phyloP scores from a whole-genome alignment of 2,113 vertebrate species.

The Syngnathus floridae region DNA sequence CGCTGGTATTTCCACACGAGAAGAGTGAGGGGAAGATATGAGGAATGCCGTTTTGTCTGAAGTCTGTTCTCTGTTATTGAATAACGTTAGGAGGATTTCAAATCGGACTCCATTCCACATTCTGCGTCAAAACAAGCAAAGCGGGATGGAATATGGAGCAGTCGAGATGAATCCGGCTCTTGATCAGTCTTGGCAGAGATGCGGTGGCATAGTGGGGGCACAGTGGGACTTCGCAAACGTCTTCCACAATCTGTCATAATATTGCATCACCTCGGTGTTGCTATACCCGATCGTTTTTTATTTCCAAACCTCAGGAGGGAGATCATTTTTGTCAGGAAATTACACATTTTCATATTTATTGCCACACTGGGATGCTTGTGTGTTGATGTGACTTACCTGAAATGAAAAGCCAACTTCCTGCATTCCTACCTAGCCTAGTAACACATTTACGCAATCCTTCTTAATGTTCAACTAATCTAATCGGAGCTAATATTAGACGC shows the following conservation, averaged over 20 bases:
- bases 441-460: constrained; percentile 24
- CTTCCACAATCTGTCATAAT: constrained; percentile 60
- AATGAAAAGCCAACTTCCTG: constrained; percentile 3
- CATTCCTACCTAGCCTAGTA: background rate
- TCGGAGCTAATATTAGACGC: constrained; percentile 11
- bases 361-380: background rate
- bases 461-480: constrained; percentile 34
- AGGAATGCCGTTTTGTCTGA: constrained; percentile 34
- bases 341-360: background rate
- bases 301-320: background rate
- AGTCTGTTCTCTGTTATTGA: constrained; percentile 5
- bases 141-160: constrained; percentile 1
- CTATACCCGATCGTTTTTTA: background rate
- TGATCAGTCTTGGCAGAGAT: constrained; percentile 42
- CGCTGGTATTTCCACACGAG: constrained; percentile 39
- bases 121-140: constrained; percentile 6
- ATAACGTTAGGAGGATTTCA: background rate
- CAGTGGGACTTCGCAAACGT: constrained; percentile 43
- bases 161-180: constrained; percentile 27
- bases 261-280: background rate
- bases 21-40: constrained; percentile 40
- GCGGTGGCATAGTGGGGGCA: constrained; percentile 34
- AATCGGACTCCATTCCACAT: background rate
- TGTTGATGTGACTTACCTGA: background rate
- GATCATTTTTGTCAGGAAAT: background rate